Percentiles rank a stretch among this genome's conserved stretches.
phyloP scores from a whole-genome alignment of 2,797 vertebrate genomes.

The Protonibea diacanthus region DNA sequence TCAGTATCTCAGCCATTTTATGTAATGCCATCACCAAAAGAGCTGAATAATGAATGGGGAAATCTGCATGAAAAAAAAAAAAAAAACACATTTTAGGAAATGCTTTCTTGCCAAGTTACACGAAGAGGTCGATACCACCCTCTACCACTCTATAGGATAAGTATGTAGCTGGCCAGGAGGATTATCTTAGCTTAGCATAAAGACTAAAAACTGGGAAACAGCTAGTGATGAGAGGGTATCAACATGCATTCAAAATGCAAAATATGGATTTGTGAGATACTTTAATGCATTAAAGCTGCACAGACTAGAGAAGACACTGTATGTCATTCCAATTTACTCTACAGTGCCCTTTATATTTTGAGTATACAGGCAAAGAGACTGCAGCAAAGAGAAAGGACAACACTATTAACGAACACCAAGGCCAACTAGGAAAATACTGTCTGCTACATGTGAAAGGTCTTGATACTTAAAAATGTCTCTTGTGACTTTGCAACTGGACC shows the following conservation, averaged over 20 bases:
- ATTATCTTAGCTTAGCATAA: neutral
- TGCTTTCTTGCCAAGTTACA: neutral
- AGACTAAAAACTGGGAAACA: neutral
- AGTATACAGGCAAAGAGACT: conserved; percentile 15
- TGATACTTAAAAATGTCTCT: conserved; percentile 42
- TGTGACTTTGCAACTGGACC: conserved; percentile 42
- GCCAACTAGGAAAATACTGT: conserved; percentile 30
- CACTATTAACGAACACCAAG: neutral
- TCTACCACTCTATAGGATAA: neutral
- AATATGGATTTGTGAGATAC: neutral
- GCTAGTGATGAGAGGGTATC: neutral
- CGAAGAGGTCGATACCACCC: neutral
- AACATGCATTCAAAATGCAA: neutral
- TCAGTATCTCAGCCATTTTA: neutral
- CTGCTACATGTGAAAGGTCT: conserved; percentile 27
- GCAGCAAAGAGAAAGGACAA: conserved; percentile 27
- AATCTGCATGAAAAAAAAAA: no score
- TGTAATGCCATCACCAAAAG: neutral
- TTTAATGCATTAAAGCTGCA: neutral
- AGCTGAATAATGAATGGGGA: neutral
- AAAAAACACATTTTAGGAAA: neutral
- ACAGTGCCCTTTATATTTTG: conserved; percentile 7
- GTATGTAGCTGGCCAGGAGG: neutral
- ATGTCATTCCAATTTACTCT: conserved; percentile 6
- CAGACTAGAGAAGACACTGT: neutral